Percentiles rank a stretch among this genome's conserved stretches.
These are phyloP conservation scores for Anguilla obscura DNA, from an alignment of 2,797 vertebrate species.

Conservation along the genomic window DNA sequence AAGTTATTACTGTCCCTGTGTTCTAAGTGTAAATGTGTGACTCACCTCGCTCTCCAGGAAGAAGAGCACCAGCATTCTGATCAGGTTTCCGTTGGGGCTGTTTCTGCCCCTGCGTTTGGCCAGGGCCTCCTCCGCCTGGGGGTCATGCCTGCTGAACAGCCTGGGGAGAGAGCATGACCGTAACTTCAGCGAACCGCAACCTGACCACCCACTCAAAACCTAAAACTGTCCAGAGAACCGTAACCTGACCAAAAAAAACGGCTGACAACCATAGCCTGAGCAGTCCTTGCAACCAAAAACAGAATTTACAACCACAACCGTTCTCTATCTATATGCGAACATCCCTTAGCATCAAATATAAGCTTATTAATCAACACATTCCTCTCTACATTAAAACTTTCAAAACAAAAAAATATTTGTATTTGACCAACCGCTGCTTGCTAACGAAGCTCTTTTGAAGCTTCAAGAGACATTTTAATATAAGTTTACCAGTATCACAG, in stretches of 20 bases:
- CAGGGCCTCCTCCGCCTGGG: constrained; percentile 93
- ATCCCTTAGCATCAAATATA: neutral
- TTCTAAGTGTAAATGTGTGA: neutral
- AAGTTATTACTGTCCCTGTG: neutral
- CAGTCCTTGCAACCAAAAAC: neutral
- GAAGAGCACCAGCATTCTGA: constrained; percentile 97
- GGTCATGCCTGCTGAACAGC: constrained; percentile 94
- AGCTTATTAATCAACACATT: neutral
- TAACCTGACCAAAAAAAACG: neutral
- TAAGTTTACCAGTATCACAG: neutral
- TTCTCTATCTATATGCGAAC: neutral
- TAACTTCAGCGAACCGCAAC: neutral
- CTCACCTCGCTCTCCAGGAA: constrained; percentile 98
- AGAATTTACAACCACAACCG: neutral
- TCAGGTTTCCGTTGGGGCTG: constrained; percentile 95
- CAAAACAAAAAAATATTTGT: neutral
- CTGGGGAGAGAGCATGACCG: constrained; percentile 51
- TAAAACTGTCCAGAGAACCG: neutral
- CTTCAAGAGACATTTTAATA: neutral
- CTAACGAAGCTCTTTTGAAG: too few species aligned
- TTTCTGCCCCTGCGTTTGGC: constrained; percentile 93
- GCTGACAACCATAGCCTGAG: neutral
- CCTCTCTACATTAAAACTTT: neutral
- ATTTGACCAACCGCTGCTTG: neutral
- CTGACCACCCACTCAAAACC: neutral